Base-by-base conservation (phyloP, 2,888 invertebrate species). In the Platycheirus rosarum region DNA sequence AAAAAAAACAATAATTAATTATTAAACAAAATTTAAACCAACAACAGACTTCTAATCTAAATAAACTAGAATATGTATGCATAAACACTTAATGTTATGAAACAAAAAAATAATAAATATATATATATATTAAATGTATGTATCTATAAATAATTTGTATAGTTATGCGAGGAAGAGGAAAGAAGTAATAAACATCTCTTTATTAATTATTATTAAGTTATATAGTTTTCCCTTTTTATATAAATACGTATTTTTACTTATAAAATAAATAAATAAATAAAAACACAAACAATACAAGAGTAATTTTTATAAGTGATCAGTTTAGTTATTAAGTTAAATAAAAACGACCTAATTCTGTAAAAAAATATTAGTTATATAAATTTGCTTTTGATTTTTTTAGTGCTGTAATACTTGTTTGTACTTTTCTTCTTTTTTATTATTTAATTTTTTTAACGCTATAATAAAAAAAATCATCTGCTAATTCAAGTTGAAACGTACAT, bases 41-140 rank as follows among this genome's bases (percentile, higher is more conserved):
- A 82, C 66, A 82, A 82, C 77, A 77, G 82, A 82, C 82, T 82
- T 82, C 70, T 80, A 40, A 82, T 77, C 77, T 82, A 82, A 77
- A 77, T 62, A 76, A 82, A 77, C 37, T 76, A 71, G 70, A 60
- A 77, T 82, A 66, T 65, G 80, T 80, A 80, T 71, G 53, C 60
- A 66, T 60, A 75, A 70, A 66, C 65, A 82, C 70, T 66, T 77
- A 82, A 76, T 51, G 65, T 76, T 76, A 66, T 78, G 44, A 68
- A 62, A 57, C 44, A 78, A 53, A 26, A 42, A 48, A 48, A 48
- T 62, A 51, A 57, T 53, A 46, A 53, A 63, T 40, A 65, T 23
- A 37, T 46, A 32, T 9, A 44, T 16, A 16, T n/a, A 44, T 44
- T 0, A 49, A 53, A 68, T 32, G 44, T 44, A 68, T 18, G n/a